Conservation (phyloP, 2,113 vertebrate genomes). For the Dromiciops gliroides region DNA sequence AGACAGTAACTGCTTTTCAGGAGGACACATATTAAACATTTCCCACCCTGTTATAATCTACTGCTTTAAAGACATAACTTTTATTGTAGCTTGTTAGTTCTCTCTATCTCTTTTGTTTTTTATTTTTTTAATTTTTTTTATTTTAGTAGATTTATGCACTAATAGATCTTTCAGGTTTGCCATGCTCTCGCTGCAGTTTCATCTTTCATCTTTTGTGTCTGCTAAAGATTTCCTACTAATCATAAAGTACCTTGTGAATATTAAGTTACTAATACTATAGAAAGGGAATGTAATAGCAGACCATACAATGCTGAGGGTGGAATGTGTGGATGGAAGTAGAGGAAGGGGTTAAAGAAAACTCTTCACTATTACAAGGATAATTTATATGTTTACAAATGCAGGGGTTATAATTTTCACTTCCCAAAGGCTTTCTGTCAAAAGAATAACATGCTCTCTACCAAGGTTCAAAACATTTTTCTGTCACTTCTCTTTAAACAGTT, state of each 20-base stretch:
- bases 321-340: not conserved
- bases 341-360: not conserved
- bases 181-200: conserved; percentile 88
- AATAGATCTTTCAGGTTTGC: conserved; percentile 87
- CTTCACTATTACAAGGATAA: not conserved
- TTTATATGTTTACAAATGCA: not conserved
- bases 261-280: conserved; percentile 47
- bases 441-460: conserved; percentile 17
- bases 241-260: conserved; percentile 67
- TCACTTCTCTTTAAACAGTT: conserved; percentile 14
- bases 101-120: conserved; percentile 82
- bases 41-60: conserved; percentile 88
- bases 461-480: conserved; percentile 42
- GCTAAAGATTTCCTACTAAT: conserved; percentile 86
- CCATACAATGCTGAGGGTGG: not conserved
- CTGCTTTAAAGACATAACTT: conserved; percentile 86
- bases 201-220: conserved; percentile 86
- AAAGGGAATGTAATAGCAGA: not conserved
- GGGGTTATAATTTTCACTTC: not conserved
- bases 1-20: conserved; percentile 79
- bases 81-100: conserved; percentile 86
- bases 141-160: conserved; percentile 84
- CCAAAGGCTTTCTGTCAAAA: not conserved
- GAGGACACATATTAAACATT: conserved; percentile 81
- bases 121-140: conserved; percentile 79